These are phyloP conservation scores for Argentina silus DNA, from an alignment of 2,797 vertebrate species.

Conservation along the genomic window DNA sequence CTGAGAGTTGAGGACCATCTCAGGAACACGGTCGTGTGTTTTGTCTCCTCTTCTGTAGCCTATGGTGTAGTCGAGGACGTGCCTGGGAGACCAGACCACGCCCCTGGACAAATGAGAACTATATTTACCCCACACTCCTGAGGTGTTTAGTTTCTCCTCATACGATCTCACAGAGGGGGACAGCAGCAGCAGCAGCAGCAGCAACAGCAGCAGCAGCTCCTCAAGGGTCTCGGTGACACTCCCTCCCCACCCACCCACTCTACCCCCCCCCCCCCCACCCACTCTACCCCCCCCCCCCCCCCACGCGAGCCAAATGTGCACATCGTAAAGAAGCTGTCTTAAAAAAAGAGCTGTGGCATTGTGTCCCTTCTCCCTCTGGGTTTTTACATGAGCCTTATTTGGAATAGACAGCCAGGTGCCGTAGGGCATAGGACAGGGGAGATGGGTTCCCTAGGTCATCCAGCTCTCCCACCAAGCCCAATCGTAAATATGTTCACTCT, in stretches of 20 bases:
- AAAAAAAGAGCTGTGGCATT: conserved; percentile 70
- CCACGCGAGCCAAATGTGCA: neutral
- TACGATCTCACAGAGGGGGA: neutral
- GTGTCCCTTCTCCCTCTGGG: conserved; percentile 47
- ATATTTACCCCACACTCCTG: conserved; percentile 73
- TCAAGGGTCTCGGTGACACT: conserved; percentile 34
- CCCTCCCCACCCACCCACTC: conserved; percentile 24
- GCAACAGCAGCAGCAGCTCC: conserved; percentile 23
- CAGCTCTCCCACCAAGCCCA: neutral
- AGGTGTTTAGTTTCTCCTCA: conserved; percentile 74
- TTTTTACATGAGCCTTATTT: conserved; percentile 67
- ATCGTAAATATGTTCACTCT: neutral
- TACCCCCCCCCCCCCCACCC: neutral
- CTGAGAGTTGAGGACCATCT: neutral
- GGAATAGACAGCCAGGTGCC: conserved; percentile 42
- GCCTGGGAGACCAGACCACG: conserved; percentile 43
- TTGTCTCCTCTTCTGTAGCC: neutral
- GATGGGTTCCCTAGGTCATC: neutral
- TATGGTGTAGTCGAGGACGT: conserved; percentile 27
- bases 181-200: conserved; percentile 14
- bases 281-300: neutral
- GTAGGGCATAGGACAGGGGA: neutral
- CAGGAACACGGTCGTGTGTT: neutral
- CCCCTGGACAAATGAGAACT: conserved; percentile 74
- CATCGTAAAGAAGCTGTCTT: conserved; percentile 57